Evolutionary conservation across 2,797 vertebrate genomes (phyloP).

Genomic region (Helostoma temminkii): DNA sequence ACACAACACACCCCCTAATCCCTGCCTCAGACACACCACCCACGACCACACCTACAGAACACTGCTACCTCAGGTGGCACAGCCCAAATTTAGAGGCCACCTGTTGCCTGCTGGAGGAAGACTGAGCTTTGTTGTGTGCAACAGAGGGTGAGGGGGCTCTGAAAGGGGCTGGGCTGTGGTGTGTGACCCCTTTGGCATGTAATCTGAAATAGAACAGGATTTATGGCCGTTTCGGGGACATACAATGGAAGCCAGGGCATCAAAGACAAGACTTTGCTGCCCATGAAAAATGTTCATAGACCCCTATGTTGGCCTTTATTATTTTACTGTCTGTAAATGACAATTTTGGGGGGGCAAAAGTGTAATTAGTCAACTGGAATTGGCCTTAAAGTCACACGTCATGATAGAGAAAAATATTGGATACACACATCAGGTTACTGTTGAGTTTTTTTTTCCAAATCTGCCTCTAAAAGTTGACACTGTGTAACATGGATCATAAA

Average conservation of each 20-base stretch:
- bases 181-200: slow-evolving; percentile 82
- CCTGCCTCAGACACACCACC: slow-evolving; percentile 12
- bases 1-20: slow-evolving; percentile 45
- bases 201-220: slow-evolving; percentile 84
- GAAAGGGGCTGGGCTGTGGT: slow-evolving; percentile 28
- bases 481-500: slow-evolving; percentile 5
- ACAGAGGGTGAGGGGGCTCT: slow-evolving; percentile 40
- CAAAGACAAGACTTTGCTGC: slow-evolving; percentile 53
- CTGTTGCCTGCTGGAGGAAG: slow-evolving; percentile 74
- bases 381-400: neutral
- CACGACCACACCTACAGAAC: slow-evolving; percentile 40
- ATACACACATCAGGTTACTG: neutral
- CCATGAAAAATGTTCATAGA: slow-evolving; percentile 60
- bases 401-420: neutral
- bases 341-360: neutral
- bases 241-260: slow-evolving; percentile 74
- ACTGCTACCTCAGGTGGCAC: slow-evolving; percentile 54
- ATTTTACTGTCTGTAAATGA: neutral
- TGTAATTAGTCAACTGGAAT: neutral
- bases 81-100: slow-evolving; percentile 78
- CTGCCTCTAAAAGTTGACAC: neutral
- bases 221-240: slow-evolving; percentile 63
- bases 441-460: neutral
- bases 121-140: slow-evolving; percentile 75
- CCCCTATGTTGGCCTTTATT: slow-evolving; percentile 21